Base-by-base conservation (phyloP, 2,797 vertebrate species). In the Melopsittacus undulatus region DNA sequence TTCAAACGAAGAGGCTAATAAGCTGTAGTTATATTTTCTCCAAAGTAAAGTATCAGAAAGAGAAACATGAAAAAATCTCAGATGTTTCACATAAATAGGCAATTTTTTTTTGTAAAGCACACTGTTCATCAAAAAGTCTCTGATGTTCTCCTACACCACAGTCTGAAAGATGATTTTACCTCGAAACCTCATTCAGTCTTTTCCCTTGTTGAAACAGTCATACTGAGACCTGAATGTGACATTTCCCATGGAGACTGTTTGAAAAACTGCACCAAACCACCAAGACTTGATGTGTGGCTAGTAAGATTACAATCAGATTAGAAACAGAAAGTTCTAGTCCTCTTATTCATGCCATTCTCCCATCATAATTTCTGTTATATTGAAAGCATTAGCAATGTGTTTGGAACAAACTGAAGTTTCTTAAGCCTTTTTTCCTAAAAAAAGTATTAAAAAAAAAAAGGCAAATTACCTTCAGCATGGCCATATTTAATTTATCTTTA, bases 401-500 rank as follows among this genome's bases (percentile, higher is more conserved):
- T 70, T 56, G 9, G 22, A 92, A 87, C n/a, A 69, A 38, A 49
- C 11, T 43, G 10, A 13, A 61, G 12, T 67, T 92, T 87, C 40
- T 72, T 29, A 92, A 78, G 40, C 18, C 5, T 73, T 38, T 88
- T 89, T 40, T 64, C 12, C 46, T 78, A 54, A 85, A 87, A 27
- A 42, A 7, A 52, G 36, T 10, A 42, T 7, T 56, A n/a, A 24
- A 13, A 23, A 46, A 46, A 46, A 21, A 22, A 45, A 13, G 11
- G 20, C 54, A 56, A 80, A 87, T 97, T 97, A 98, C 98, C 97
- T 98, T 98, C 83, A 98, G 42, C 49, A 29, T 95, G 74, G 67
- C 38, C 38, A 40, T 40, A 40, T 13, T 40, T 40, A 40, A 40
- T 40, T 94, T 83, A 11, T 96, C 96, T 94, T 92, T 97, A 76